Evolutionary conservation across 2,888 invertebrate genomes (phyloP).

Genomic region (Rhodophaea formosa): DNA sequence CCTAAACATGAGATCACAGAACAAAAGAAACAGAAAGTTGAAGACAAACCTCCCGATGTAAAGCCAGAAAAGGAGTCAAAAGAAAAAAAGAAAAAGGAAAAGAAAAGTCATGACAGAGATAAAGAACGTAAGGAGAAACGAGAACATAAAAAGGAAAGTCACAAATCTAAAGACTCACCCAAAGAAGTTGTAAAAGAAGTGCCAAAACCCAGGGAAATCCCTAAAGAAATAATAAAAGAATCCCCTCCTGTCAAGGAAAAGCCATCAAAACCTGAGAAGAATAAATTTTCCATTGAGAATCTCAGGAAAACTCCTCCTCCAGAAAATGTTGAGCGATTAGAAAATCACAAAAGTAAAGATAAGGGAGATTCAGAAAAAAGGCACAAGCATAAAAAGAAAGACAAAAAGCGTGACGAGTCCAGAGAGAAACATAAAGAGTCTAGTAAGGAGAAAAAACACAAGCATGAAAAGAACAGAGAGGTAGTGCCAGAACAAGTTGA

Average conservation of each 20-base stretch:
- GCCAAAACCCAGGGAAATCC: conserved; percentile 54
- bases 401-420: conserved; percentile 83
- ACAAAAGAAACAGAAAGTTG: conserved; percentile 63
- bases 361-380: conserved; percentile 77
- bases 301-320: conserved; percentile 70
- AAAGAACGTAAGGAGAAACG: conserved; percentile 82
- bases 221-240: conserved; percentile 61
- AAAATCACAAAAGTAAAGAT: conserved; percentile 70
- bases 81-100: conserved; percentile 83
- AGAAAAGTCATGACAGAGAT: conserved; percentile 83
- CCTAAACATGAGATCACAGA: conserved; percentile 60
- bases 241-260: conserved; percentile 62
- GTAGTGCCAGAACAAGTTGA: conserved; percentile 71
- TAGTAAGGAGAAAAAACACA: conserved; percentile 75
- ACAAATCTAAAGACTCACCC: conserved; percentile 69
- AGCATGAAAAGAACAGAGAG: conserved; percentile 79
- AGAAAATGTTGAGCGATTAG: conserved; percentile 58
- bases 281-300: conserved; percentile 76
- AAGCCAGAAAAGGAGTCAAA: conserved; percentile 76
- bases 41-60: conserved; percentile 77
- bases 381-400: conserved; percentile 84
- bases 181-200: conserved; percentile 60
- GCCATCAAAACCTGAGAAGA: conserved; percentile 63
- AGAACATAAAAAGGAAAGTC: conserved; percentile 81
- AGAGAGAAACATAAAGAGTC: conserved; percentile 83